Base-by-base conservation (phyloP, 2,113 vertebrate species). In the Coreoperca whiteheadi region DNA sequence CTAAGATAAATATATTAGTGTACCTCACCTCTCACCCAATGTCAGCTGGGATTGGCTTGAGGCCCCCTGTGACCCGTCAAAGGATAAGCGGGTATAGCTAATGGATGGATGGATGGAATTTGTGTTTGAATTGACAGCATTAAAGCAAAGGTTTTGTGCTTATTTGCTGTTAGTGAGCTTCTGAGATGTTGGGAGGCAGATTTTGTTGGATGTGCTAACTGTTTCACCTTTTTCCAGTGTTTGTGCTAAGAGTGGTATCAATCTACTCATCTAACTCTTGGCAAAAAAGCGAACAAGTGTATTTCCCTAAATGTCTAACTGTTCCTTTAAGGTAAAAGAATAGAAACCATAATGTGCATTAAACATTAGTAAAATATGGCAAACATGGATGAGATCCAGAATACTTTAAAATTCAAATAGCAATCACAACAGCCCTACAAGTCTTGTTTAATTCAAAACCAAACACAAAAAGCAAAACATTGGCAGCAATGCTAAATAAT, bases 401-500 rank as follows among this genome's bases (percentile, higher is more conserved):
- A 68, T 48, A 43, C 41, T 79, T 72, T 8, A n/a, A 54, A 34
- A 57, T 76, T 83, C 43, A 75, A 72, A 87, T 53, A 77, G 53
- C 30, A 72, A n/a, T 46, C 39, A 77, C 30, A 67, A 81, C 65
- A 84, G 51, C 34, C 32, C 37, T 57, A 21, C 21, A 48, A 21
- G 69, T 89, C 71, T 37, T 85, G 66, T 77, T 82, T 77, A 81
- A 85, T 80, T 89, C 63, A 71, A 83, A 81, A 77, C 41, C 66
- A 74, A 84, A 79, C 37, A 84, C 66, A 76, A 83, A 85, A 87
- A 79, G 67, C 65, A 70, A 25, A 77, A 64, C 72, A 90, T 85
- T 77, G 72, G 80, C 77, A 86, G 67, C 69, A 23, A 18, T 74
- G 75, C 57, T 93, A 66, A 94, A 93, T 94, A 92, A 92, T 92